Base-by-base conservation (phyloP, 2,888 invertebrate genomes). In the Nemapogon koenigi region DNA sequence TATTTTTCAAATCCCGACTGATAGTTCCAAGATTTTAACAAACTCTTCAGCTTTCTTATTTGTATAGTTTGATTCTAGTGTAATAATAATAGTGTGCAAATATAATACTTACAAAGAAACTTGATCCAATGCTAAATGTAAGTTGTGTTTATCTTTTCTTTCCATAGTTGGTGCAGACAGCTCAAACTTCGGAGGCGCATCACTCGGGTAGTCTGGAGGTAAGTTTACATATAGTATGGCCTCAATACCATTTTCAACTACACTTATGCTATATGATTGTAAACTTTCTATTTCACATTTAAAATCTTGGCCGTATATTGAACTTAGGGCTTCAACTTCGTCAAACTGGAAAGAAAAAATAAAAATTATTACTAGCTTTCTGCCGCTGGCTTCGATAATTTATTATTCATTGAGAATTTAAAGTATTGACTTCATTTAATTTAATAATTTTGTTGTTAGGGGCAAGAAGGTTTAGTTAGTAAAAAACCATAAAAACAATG, bases 291-390 rank as follows among this genome's bases (percentile, higher is more conserved):
- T 81, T 43, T 88, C 85, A 3, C 72, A 72, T 39, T 70, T 72
- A 84, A 86, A 90, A 46, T 90, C 86, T 15, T 83, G 70, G 2
- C 81, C 85, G 54, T 89, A 91, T 46, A 91, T 91, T 2, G 90
- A 83, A 44, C 76, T 71, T 13, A 91, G 62, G 0, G 85, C 88
- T 66, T 89, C 89, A 13, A 90, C 72, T 76, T 91, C 91, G 46
- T 88, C 88, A 3, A 63, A 62, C 85, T 86, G 43, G 16, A 44
- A n/a, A 17, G n/a, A n/a, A n/a, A 28, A 35, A 2, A 26, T n/a
- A n/a, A n/a, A n/a, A n/a, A n/a, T n/a, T n/a, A n/a, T n/a, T n/a
- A n/a, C n/a, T n/a, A n/a, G n/a, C n/a, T n/a, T n/a, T n/a, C n/a
- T n/a, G n/a, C n/a, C n/a, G n/a, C n/a, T n/a, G n/a, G n/a, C n/a